Evolutionary conservation across 92 coral and sea anemone genomes (phyloP), one percentile per base, ranked within the genome.

Genomic region (Epizoanthus ramosus): DNA sequence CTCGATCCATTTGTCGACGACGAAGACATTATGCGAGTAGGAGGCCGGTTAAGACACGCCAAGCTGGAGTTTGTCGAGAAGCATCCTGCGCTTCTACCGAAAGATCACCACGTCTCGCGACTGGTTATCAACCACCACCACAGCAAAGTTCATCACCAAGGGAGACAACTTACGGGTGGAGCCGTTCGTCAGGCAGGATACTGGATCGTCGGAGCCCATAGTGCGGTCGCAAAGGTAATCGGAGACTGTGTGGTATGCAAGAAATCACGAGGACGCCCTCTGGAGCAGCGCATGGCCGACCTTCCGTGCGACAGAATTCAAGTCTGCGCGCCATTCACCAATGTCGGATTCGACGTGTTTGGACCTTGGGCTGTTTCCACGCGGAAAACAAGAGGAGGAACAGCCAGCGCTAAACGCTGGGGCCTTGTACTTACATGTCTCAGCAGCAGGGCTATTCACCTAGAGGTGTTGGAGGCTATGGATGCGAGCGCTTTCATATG

Each of bases 371-470:
- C 73, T 4, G 68, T 84, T 24, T 50, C 16, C 6, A 84, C 87
- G 5, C 57, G 87, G 6, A 73, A 61, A 54, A 73, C 82, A 4
- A 73, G 73, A 73, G 81, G 87, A 25, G 73, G 80, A 24, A 68
- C 71, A 24, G 80, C 71, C 13, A 71, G 72, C 68, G 71, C 80
- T 12, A 83, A 83, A 52, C 82, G 87, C 79, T 84, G 87, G 87
- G 87, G 74, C 60, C 73, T 84, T 31, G 71, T 84, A 16, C 61
- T 84, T 53, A 73, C 81, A 6, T 84, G 88, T 68, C 58, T 84
- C 57, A 75, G 83, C 83, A 74, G 73, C 87, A 41, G 87, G 47
- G 75, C 88, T n/a, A 84, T 84, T 60, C 87, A 84, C 56, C 60
- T 84, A 7, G 87, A 84, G 71, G 60, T 84, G 33, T 57, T 84